Conservation (phyloP, 2,797 vertebrate species). For the Lacerta bilineata region DNA sequence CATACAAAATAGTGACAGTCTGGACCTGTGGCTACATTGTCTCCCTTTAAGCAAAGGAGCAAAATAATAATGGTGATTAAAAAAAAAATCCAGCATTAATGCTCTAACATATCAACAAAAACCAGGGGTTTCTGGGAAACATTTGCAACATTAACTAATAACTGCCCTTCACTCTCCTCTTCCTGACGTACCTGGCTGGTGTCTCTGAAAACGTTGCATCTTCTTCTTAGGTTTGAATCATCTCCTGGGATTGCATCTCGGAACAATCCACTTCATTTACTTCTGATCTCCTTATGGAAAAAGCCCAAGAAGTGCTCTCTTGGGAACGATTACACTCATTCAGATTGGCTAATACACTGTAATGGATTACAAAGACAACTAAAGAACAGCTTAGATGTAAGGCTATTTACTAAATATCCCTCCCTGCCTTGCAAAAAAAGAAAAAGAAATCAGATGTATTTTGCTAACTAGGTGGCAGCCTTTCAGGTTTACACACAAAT, state of each 20-base stretch:
- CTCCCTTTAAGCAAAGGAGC: neutral
- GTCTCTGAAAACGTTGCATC: slow-evolving; percentile 48
- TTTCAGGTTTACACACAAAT: slow-evolving; percentile 59
- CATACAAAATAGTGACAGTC: no score
- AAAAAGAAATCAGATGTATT: neutral
- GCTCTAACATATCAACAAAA: slow-evolving; percentile 33
- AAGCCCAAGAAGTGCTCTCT: slow-evolving; percentile 59
- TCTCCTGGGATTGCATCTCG: slow-evolving; percentile 4
- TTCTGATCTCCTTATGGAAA: slow-evolving; percentile 66
- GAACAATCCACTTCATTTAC: slow-evolving; percentile 54
- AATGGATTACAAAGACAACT: slow-evolving; percentile 59
- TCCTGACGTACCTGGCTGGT: slow-evolving; percentile 36
- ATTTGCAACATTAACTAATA: neutral
- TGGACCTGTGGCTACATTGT: neutral
- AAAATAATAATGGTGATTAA: neutral
- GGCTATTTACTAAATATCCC: slow-evolving; percentile 44
- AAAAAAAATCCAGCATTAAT: neutral
- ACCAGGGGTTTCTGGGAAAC: slow-evolving; percentile 47
- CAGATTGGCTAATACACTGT: slow-evolving; percentile 66
- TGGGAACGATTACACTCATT: slow-evolving; percentile 67
- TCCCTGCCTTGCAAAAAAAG: no score
- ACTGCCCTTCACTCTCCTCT: neutral
- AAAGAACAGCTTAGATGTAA: slow-evolving; percentile 28
- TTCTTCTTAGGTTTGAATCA: slow-evolving; percentile 14
- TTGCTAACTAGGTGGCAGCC: slow-evolving; percentile 45